Conservation (phyloP, 1,140 invertebrate species). For the Chionoecetes opilio region DNA sequence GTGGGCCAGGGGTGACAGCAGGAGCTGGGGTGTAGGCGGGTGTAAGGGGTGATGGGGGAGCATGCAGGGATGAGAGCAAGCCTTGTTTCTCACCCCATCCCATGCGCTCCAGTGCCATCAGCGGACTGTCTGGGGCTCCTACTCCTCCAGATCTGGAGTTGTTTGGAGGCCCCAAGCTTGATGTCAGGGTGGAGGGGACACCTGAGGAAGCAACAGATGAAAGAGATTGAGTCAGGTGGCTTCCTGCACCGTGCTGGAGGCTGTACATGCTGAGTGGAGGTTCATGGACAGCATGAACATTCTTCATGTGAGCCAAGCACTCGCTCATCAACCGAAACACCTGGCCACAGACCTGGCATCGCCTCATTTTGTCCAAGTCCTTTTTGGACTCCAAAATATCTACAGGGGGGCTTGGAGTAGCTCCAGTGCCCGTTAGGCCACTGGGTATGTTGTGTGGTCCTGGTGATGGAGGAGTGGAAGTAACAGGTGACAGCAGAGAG, state of each 20-base stretch:
- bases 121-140: slow-evolving; percentile 79
- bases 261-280: slow-evolving; percentile 80
- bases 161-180: slow-evolving; percentile 71
- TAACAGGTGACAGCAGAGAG: slow-evolving; percentile 78
- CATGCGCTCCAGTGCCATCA: slow-evolving; percentile 81
- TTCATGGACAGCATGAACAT: slow-evolving; percentile 81
- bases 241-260: slow-evolving; percentile 76
- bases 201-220: slow-evolving; percentile 63
- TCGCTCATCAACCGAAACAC: slow-evolving; percentile 81
- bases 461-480: slow-evolving; percentile 79
- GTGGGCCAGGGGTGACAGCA: slow-evolving; percentile 77
- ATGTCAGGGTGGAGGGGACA: slow-evolving; percentile 66
- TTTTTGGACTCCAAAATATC: slow-evolving; percentile 79
- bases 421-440: slow-evolving; percentile 72
- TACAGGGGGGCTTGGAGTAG: slow-evolving; percentile 80
- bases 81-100: slow-evolving; percentile 81
- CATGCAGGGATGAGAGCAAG: slow-evolving; percentile 78
- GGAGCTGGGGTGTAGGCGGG: slow-evolving; percentile 77
- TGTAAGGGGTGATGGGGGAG: slow-evolving; percentile 79
- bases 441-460: slow-evolving; percentile 77
- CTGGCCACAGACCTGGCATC: slow-evolving; percentile 81
- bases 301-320: slow-evolving; percentile 81
- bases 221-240: slow-evolving; percentile 76
- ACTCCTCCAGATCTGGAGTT: slow-evolving; percentile 75
- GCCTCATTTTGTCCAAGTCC: slow-evolving; percentile 81